Base-by-base conservation (phyloP, 1,140 invertebrate genomes). In the Tenebrio molitor region DNA sequence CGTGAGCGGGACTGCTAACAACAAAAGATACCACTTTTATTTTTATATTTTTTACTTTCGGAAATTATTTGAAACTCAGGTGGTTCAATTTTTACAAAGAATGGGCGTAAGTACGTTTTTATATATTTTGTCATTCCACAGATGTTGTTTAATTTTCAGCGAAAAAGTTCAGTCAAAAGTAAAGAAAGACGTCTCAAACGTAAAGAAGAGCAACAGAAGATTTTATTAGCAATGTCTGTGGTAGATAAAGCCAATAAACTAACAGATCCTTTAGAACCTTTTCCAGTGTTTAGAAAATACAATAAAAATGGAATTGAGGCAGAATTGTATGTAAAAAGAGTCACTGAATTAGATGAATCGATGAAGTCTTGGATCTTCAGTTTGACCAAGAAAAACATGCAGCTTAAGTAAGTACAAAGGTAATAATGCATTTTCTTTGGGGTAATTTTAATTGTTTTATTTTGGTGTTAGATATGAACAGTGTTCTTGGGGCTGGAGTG, bases 401-500 rank as follows among this genome's bases (percentile, higher is more conserved):
- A 86, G 78, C 79, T 80, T 73, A 83, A 87, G 85, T 89, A 86
- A 84, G 84, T 39, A 12, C 4, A 7, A 39, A 39, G 5, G 3
- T 39, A 39, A n/a, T 0, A n/a, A n/a, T 33, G 4, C 10, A 33
- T 33, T 33, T 33, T 33, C 10, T 41, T n/a, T 34, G 8, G 15
- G 15, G 5, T 36, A 41, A 34, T 29, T 10, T 71, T 69, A 36
- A 36, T 68, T 65, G 21, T 39, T 16, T 25, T 70, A 71, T 64
- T 23, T 15, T 53, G 0, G 50, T 83, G 84, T 36, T 71, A 92
- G 90, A 73, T 92, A 92, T 86, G 90, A 91, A 76, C 84, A 85
- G 4, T 90, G 90, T 83, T 88, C 88, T 2, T 91, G 90, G 89
- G 91, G 91, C 39, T 94, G 92, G 92, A 89, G 89, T 76, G 87